Base-by-base conservation (phyloP, 2,888 invertebrate genomes). In the Drosophila paramelanica region DNA sequence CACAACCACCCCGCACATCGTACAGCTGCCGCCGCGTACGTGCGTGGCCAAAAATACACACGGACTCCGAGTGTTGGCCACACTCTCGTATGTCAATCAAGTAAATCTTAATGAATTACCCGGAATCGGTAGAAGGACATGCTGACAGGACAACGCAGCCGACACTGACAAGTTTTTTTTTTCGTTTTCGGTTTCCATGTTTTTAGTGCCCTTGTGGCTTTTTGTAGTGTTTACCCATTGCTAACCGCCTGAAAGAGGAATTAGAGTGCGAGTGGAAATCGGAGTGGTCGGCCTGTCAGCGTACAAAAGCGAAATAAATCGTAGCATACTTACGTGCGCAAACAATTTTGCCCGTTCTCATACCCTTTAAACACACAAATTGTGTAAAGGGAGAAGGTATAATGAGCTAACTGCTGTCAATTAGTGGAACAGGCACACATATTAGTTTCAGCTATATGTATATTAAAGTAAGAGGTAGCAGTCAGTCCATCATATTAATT, bases 91-190 rank as follows among this genome's bases (percentile, higher is more conserved):
- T 89, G 88, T 88, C 89, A 87, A 89, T 89, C 88, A 89, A 77
- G 73, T 81, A 89, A 87, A 88, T 89, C 86, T 82, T 88, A 87
- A 87, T 87, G 89, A 87, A 87, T 89, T 89, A 85, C 82, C 82
- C 66, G 74, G 62, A 75, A 67, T 68, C 62, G 58, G 69, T 55
- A 61, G 46, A 60, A 74, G 75, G 82, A 88, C 75, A 69, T 74
- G 88, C 81, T 81, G 89, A 84, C 89, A 89, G 83, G 55, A 70
- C 62, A 77, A 72, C 60, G 66, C 64, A 39, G 65, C 41, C 45
- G 66, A 59, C 73, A 62, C 88, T 73, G 81, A 84, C 88, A 87
- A 87, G 79, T 79, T 87, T 76, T 73, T 81, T 78, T 73, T 23
- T 23, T 23, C 4, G 3, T 23, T 23, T 23, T 23, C 3, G 67